phyloP scores from a whole-genome alignment of 1,140 invertebrate genomes.

The Paralvinella palmiformis region DNA sequence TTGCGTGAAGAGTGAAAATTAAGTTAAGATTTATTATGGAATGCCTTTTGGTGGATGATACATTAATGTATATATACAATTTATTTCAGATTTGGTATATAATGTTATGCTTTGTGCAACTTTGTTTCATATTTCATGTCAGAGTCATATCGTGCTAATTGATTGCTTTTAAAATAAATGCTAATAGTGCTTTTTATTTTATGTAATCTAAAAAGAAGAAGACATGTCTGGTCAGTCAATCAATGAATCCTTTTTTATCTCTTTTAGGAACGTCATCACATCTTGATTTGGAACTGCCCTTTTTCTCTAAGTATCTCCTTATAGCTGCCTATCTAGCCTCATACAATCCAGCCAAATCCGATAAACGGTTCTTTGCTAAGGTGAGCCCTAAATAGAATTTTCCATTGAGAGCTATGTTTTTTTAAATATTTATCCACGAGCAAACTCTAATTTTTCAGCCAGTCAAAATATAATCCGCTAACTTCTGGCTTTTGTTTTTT shows the following conservation, averaged over 20 bases:
- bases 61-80: too few relatives aligned
- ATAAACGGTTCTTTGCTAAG: slow-evolving; percentile 59
- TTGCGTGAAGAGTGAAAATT: too few relatives aligned
- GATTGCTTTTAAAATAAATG: neutral
- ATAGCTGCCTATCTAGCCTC: slow-evolving; percentile 86
- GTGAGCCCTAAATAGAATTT: too few relatives aligned
- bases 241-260: neutral
- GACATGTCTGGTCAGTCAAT: neutral
- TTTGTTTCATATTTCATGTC: neutral
- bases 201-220: neutral
- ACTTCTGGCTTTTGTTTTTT: too few relatives aligned
- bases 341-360: slow-evolving; percentile 78
- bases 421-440: too few relatives aligned
- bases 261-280: neutral
- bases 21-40: too few relatives aligned
- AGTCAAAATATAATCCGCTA: too few relatives aligned
- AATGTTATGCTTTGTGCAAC: too few relatives aligned
- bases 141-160: neutral
- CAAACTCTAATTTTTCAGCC: too few relatives aligned
- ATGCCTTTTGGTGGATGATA: too few relatives aligned
- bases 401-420: too few relatives aligned
- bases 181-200: neutral
- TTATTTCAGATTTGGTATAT: too few relatives aligned
- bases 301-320: slow-evolving; percentile 79
- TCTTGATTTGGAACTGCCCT: slow-evolving; percentile 68